phyloP scores from a whole-genome alignment of 1,140 invertebrate species.

The Achroia grisella region DNA sequence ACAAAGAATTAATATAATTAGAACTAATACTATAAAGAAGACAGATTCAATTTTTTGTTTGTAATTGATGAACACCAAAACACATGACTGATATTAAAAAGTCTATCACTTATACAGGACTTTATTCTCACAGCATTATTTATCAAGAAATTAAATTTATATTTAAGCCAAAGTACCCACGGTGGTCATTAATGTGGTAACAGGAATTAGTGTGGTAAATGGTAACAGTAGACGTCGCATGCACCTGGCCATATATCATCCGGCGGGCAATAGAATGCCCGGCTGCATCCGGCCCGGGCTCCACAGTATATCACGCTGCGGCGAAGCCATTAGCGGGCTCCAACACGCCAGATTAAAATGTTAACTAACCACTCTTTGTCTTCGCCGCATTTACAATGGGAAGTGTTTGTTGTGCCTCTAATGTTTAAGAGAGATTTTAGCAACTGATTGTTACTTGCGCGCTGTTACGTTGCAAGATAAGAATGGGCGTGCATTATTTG shows the following conservation, averaged over 20 bases:
- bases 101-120: no score
- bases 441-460: slow-evolving; percentile 14
- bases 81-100: no score
- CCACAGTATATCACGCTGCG: slow-evolving; percentile 26
- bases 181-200: no score
- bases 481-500: no score
- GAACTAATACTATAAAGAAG: no score
- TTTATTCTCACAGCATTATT: no score
- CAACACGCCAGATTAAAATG: slow-evolving; percentile 48
- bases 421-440: slow-evolving; percentile 19
- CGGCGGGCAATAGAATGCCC: slow-evolving; percentile 28
- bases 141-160: no score
- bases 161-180: no score
- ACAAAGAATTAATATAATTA: no score
- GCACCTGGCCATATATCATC: slow-evolving; percentile 31
- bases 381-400: slow-evolving; percentile 22
- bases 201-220: no score
- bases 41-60: no score
- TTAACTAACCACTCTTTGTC: slow-evolving; percentile 42
- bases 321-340: slow-evolving; percentile 30
- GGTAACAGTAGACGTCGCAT: slow-evolving; percentile 10
- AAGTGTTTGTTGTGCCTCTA: slow-evolving; percentile 18
- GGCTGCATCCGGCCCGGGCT: slow-evolving; percentile 18
- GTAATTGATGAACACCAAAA: no score
- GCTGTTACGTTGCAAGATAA: slow-evolving; percentile 7